Evolutionary conservation across 1,140 invertebrate genomes (phyloP).

Genomic region (Panulirus ornatus): DNA sequence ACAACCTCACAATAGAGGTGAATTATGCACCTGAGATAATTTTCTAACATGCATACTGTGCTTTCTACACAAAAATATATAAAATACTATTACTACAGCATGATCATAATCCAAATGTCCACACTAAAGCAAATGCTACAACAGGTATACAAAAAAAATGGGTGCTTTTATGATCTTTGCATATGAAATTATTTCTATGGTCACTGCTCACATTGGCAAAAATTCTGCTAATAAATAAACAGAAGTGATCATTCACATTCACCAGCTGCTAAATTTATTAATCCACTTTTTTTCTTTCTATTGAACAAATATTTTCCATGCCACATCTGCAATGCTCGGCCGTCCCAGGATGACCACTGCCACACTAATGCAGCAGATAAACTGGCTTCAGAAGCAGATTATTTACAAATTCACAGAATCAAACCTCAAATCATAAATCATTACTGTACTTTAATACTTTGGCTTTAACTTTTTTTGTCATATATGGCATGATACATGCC

Average conservation of each 20-base stretch:
- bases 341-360: slow-evolving; percentile 47
- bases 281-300: slow-evolving; percentile 15
- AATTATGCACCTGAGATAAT: background rate
- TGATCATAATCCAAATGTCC: background rate
- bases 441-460: slow-evolving; percentile 59
- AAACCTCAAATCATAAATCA: slow-evolving; percentile 22
- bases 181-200: slow-evolving; percentile 18
- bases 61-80: background rate
- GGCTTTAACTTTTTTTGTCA: slow-evolving; percentile 4
- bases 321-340: slow-evolving; percentile 58
- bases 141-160: background rate
- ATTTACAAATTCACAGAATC: background rate
- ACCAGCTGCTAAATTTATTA: slow-evolving; percentile 25
- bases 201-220: slow-evolving; percentile 22
- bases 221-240: slow-evolving; percentile 2
- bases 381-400: slow-evolving; percentile 70
- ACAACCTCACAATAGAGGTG: background rate
- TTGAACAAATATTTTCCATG: slow-evolving; percentile 34
- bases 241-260: slow-evolving; percentile 23
- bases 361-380: slow-evolving; percentile 56
- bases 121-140: background rate
- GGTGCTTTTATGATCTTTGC: slow-evolving; percentile 14
- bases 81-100: background rate
- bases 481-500: background rate
- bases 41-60: background rate